These are phyloP conservation scores for Papilio polytes DNA, from an alignment of 1,140 invertebrate genomes.

Conservation along the genomic window DNA sequence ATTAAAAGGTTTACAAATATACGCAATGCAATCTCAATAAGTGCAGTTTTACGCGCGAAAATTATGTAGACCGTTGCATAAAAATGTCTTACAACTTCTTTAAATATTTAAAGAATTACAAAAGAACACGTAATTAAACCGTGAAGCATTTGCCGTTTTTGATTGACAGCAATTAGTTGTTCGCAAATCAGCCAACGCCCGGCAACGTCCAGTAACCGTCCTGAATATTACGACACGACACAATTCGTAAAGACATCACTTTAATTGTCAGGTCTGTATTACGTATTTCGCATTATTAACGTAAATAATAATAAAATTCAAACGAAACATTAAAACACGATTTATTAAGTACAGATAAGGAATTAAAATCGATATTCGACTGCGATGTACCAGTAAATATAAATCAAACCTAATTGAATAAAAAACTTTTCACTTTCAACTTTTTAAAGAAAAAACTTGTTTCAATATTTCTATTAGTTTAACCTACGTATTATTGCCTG, in stretches of 20 bases:
- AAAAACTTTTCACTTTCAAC: not conserved
- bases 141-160: not conserved
- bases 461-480: not conserved
- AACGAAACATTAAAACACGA: not conserved
- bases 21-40: no score
- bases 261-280: conserved; percentile 4
- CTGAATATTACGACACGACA: not conserved
- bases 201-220: not conserved
- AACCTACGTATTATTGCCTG: not conserved
- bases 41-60: not conserved
- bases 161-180: conserved; percentile 12
- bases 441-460: not conserved
- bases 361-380: no score
- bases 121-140: conserved; percentile 7
- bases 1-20: no score
- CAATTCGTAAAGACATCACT: not conserved
- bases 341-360: not conserved
- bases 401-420: not conserved
- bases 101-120: not conserved
- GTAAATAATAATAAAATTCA: not conserved
- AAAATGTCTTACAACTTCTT: not conserved
- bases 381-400: not conserved
- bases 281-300: not conserved
- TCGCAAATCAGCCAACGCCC: not conserved
- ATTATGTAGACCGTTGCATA: not conserved